Evolutionary conservation across 2,888 invertebrate genomes (phyloP).

Genomic region (Scaptomyza polygonia): DNA sequence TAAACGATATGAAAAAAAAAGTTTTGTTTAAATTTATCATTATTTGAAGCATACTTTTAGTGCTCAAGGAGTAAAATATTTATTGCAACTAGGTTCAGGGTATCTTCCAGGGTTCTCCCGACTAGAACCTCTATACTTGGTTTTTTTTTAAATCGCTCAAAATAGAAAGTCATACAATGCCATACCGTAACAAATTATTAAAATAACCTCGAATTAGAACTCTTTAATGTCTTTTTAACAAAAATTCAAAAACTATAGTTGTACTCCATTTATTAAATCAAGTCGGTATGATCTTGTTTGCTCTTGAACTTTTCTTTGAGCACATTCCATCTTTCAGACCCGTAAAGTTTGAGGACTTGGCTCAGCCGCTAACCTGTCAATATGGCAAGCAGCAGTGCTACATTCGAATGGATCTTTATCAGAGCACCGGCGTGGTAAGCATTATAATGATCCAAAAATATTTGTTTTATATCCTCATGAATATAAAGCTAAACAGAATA

Average conservation of each 20-base stretch:
- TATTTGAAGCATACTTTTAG: too few species aligned
- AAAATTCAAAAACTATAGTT: neutral
- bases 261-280: neutral
- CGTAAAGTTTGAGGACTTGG: constrained; percentile 48
- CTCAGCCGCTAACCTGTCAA: constrained; percentile 75
- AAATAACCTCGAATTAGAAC: neutral
- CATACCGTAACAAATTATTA: neutral
- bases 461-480: too few species aligned
- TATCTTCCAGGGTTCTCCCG: too few species aligned
- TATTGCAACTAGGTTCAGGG: too few species aligned
- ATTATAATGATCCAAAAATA: too few species aligned
- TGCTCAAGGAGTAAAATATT: too few species aligned
- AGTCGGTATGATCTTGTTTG: neutral
- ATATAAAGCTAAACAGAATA: too few species aligned
- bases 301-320: neutral
- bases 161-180: neutral
- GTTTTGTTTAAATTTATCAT: too few species aligned
- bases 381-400: constrained; percentile 83
- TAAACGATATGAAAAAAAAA: too few species aligned
- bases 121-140: too few species aligned
- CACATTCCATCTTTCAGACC: constrained; percentile 39
- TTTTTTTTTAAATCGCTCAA: too few species aligned
- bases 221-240: too few species aligned
- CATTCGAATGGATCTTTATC: constrained; percentile 82
- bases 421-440: constrained; percentile 81